Conservation (phyloP, 2,797 vertebrate genomes). For the Furcifer pardalis region DNA sequence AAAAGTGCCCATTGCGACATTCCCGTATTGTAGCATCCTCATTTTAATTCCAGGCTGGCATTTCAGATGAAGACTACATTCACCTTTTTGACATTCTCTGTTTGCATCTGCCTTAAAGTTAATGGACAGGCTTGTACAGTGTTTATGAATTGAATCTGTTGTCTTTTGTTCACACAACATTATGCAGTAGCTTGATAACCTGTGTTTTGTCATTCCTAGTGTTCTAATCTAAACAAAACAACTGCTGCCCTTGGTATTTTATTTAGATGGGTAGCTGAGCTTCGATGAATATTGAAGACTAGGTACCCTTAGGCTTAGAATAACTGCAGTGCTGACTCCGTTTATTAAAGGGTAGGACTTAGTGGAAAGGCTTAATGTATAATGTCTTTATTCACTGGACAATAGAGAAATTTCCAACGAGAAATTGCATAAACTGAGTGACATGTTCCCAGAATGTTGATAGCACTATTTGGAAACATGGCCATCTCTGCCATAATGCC, state of each 20-base stretch:
- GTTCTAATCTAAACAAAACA: conserved; percentile 49
- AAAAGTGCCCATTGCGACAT: conserved; percentile 61
- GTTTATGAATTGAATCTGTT: conserved; percentile 44
- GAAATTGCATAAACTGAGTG: neutral
- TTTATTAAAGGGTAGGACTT: too few relatives aligned
- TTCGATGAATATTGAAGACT: conserved; percentile 55
- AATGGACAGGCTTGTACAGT: conserved; percentile 48
- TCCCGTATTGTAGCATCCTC: conserved; percentile 59
- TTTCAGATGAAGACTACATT: conserved; percentile 57
- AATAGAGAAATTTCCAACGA: neutral
- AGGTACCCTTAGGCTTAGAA: conserved; percentile 12
- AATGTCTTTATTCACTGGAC: neutral
- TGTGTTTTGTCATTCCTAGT: conserved; percentile 50
- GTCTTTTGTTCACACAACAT: conserved; percentile 54
- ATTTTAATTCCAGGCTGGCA: conserved; percentile 60
- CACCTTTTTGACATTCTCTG: conserved; percentile 46
- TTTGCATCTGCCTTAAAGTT: conserved; percentile 51
- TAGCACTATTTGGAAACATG: neutral
- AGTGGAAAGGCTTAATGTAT: too few relatives aligned
- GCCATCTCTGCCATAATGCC: neutral
- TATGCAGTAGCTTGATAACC: conserved; percentile 61
- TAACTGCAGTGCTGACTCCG: conserved; percentile 49
- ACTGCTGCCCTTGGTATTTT: conserved; percentile 58
- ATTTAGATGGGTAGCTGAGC: conserved; percentile 48
- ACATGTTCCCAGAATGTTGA: neutral